Conservation (phyloP, 2,888 invertebrate genomes). For the Rhamphomyia laevipes region DNA sequence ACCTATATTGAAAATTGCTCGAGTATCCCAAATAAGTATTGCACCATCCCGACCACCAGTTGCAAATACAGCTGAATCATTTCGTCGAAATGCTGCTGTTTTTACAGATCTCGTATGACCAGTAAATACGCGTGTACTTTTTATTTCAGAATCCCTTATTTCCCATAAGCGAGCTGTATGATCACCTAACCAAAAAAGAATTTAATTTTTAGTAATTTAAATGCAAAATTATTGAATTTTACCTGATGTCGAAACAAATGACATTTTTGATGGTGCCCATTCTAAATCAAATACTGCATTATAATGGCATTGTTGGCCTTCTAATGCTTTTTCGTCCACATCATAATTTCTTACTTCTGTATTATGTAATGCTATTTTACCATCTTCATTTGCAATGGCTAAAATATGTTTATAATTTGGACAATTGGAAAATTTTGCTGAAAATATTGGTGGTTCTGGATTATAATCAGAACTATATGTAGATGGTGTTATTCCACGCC, state of each 20-base stretch:
- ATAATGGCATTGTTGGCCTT: slow-evolving; percentile 53
- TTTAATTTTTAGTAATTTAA: not conserved
- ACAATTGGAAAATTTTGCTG: slow-evolving; percentile 63
- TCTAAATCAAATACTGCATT: slow-evolving; percentile 85
- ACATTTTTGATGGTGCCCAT: slow-evolving; percentile 68
- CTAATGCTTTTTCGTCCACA: slow-evolving; percentile 36
- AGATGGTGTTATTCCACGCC: slow-evolving; percentile 47
- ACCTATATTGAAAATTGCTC: slow-evolving; percentile 40
- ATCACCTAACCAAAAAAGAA: slow-evolving; percentile 62
- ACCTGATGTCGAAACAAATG: slow-evolving; percentile 72
- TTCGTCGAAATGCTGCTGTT: slow-evolving; percentile 60
- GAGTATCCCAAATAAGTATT: slow-evolving; percentile 74
- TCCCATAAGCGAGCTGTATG: slow-evolving; percentile 75
- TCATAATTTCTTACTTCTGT: slow-evolving; percentile 35
- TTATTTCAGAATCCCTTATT: slow-evolving; percentile 42
- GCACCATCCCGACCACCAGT: slow-evolving; percentile 82
- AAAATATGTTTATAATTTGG: slow-evolving; percentile 56
- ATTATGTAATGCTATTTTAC: slow-evolving; percentile 46
- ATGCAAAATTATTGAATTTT: slow-evolving; percentile 3
- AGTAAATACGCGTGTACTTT: slow-evolving; percentile 46
- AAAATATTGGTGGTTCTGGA: slow-evolving; percentile 64
- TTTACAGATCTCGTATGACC: slow-evolving; percentile 75
- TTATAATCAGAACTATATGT: slow-evolving; percentile 41
- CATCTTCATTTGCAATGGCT: slow-evolving; percentile 79
- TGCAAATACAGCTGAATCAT: slow-evolving; percentile 65